These are phyloP conservation scores for Myzus persicae DNA, from an alignment of 1,140 invertebrate genomes.

Conservation along the genomic window DNA sequence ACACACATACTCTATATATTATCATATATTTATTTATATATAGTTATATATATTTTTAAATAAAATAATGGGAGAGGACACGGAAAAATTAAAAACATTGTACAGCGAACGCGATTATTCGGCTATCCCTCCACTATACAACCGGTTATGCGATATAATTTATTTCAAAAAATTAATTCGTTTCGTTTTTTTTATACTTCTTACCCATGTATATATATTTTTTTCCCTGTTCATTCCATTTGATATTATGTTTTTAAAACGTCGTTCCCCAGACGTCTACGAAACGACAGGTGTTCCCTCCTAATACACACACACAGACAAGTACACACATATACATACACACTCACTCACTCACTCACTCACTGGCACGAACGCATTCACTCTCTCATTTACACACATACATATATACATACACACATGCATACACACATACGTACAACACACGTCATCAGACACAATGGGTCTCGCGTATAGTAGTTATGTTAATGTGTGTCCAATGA, in stretches of 20 bases:
- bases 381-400: not conserved
- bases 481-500: conserved; percentile 52
- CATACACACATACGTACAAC: not conserved
- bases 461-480: conserved; percentile 51
- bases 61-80: not conserved
- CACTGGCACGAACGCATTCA: not conserved
- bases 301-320: not conserved
- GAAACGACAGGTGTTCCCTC: conserved; percentile 51
- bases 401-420: not conserved
- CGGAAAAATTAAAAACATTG: conserved; percentile 40
- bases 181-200: conserved; percentile 46
- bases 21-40: not conserved
- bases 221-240: conserved; percentile 21
- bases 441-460: conserved; percentile 49
- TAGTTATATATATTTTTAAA: not conserved
- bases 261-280: conserved; percentile 45
- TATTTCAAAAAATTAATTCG: conserved; percentile 54
- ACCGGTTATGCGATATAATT: conserved; percentile 54
- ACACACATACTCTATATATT: not conserved
- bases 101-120: conserved; percentile 35
- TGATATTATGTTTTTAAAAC: conserved; percentile 53
- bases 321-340: no score
- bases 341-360: not conserved
- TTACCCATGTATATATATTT: not conserved
- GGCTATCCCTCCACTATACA: conserved; percentile 4